These are phyloP conservation scores for Pyrocoelia pectoralis DNA, from an alignment of 2,888 invertebrate species.

Conservation along the genomic window DNA sequence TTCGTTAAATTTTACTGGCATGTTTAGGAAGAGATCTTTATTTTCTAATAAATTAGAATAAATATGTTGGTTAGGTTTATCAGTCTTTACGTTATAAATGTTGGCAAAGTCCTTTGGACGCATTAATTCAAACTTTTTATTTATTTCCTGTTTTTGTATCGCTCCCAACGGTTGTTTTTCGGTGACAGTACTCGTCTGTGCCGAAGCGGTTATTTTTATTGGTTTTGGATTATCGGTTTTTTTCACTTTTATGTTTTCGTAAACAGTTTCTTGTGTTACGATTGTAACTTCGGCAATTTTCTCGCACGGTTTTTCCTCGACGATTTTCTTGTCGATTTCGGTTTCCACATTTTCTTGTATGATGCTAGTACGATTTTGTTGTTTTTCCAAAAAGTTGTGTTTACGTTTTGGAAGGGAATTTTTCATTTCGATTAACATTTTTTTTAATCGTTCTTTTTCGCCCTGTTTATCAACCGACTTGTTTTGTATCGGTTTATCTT, in stretches of 20 bases:
- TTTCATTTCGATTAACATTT: conserved; percentile 81
- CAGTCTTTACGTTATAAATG: conserved; percentile 57
- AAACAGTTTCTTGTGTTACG: conserved; percentile 56
- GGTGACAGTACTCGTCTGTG: conserved; percentile 65
- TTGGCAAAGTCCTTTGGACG: conserved; percentile 65
- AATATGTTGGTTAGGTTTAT: conserved; percentile 49
- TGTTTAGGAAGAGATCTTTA: conserved; percentile 57
- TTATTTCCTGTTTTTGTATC: conserved; percentile 47
- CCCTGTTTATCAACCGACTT: conserved; percentile 55
- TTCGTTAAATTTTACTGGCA: conserved; percentile 53
- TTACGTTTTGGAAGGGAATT: conserved; percentile 72
- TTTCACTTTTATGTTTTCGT: conserved; percentile 61
- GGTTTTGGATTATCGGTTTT: conserved; percentile 54
- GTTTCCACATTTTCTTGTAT: conserved; percentile 54
- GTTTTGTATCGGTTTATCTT: conserved; percentile 54
- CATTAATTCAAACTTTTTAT: conserved; percentile 62
- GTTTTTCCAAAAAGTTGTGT: conserved; percentile 50
- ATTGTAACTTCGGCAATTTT: conserved; percentile 52
- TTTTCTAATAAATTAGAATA: conserved; percentile 62
- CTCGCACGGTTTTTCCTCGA: neutral
- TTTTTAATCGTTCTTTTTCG: conserved; percentile 70
- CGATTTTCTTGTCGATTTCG: conserved; percentile 12
- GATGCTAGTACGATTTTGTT: conserved; percentile 51
- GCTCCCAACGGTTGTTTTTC: conserved; percentile 55
- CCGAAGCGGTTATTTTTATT: conserved; percentile 66